Evolutionary conservation across 1,140 invertebrate genomes (phyloP), one percentile per base, ranked within the genome.

Genomic region (Trigoniulus corallinus): DNA sequence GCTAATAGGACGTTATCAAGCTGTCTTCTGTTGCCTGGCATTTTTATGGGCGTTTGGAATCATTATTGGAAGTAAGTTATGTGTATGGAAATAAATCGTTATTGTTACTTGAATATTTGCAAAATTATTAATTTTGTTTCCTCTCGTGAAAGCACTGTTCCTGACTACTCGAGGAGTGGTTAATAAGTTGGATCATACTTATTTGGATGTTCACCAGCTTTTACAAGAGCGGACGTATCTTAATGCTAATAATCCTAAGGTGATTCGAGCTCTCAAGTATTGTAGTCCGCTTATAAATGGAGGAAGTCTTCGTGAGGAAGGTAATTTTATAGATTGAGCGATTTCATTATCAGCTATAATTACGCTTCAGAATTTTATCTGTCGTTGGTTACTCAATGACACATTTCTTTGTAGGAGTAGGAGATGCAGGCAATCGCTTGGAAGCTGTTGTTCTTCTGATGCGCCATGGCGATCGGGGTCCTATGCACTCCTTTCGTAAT

Each of bases 391-490:
- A 34, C 7, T 15, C 29, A 34, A 34, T 34, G 29, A 7, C 15
- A 7, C 43, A 34, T 51, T 51, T 47, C 37, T 51, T 58, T 54
- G 3, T 48, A 62, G 60, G 60, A 55, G 50, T 57, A n/a, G 46
- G 53, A 22, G 46, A 53, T 23, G 44, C 48, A 13, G 56, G 57
- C 21, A 60, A 59, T 56, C 52, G 59, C 47, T 56, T 94, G 15
- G 80, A 81, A 64, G 82, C 84, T 10, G 74, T 89, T 4, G 64
- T 89, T 27, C 70, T 89, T 26, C 66, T 92, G 7, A 79, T 88
- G 3, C 69, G 89, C 25, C 88, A 94, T 66, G 89, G 89, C 1
- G 88, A 92, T 64, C 70, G 88, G 41, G 84, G 86, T 3, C 82
- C 87, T 1, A 69, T 93, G 43, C 77, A 81, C 7, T 81, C 85